Evolutionary conservation across 2,888 invertebrate species (phyloP).

Genomic region (Noctuana brunneofusca): DNA sequence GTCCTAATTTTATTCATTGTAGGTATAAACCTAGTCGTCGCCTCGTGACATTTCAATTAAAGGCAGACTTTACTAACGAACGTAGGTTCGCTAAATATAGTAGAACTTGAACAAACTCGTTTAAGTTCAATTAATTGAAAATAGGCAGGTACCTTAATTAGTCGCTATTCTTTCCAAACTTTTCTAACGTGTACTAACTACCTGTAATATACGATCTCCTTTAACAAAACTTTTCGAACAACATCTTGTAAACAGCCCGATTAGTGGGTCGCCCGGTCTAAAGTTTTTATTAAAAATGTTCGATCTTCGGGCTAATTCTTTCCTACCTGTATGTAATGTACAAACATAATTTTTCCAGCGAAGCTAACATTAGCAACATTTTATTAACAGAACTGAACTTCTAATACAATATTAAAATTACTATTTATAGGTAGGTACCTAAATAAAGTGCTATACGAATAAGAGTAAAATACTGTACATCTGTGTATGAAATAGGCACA

Average conservation of each 20-base stretch:
- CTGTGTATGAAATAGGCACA: too few species aligned
- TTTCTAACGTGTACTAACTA: not conserved
- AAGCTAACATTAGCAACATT: not conserved
- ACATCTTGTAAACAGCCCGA: conserved; percentile 36
- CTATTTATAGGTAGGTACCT: too few species aligned
- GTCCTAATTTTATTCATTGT: too few species aligned
- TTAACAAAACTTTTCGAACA: conserved; percentile 31
- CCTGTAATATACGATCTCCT: not conserved
- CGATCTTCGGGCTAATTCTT: conserved; percentile 52
- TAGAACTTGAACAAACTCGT: conserved; percentile 53
- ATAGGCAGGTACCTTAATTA: conserved; percentile 40
- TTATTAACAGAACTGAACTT: not conserved
- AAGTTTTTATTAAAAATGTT: conserved; percentile 53
- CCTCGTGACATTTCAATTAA: conserved; percentile 70
- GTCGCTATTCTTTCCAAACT: conserved; percentile 13
- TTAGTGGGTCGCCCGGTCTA: conserved; percentile 31
- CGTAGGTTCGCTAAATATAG: conserved; percentile 51
- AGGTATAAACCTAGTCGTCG: too few species aligned
- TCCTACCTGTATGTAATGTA: conserved; percentile 50
- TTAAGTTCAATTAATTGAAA: conserved; percentile 54
- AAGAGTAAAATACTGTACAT: too few species aligned
- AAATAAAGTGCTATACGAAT: too few species aligned
- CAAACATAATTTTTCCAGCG: not conserved
- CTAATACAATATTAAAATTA: too few species aligned
- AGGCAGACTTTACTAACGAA: conserved; percentile 63